Base-by-base conservation (phyloP, 2,797 vertebrate species). In the Sylvia borin region DNA sequence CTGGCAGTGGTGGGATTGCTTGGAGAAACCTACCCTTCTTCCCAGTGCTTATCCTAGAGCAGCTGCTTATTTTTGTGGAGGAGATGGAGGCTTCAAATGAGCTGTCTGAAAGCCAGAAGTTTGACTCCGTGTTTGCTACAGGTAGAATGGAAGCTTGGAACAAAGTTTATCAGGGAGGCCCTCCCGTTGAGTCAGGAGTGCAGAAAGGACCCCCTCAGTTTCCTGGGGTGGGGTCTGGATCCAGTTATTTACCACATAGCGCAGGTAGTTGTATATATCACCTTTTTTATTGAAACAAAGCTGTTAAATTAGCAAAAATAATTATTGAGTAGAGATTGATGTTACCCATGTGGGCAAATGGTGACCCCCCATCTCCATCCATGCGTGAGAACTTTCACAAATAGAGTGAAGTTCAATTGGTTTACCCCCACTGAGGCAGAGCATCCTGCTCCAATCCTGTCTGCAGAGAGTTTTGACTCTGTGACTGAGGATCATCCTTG, bases 171-270 rank as follows among this genome's bases (percentile, higher is more conserved):
- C 20, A 21, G 10, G 42, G 42, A 62, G 24, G 10, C 10, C 3
- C 4, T 81, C 10, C 26, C 22, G 12, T 5, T 55, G 55, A 43
- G 36, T 20, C 42, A 29, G 62, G 50, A 25, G 42, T 43, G 36
- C 36, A 75, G 34, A 32, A 50, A 27, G 42, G 26, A 29, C 4
- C 7, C 42, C 3, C 26, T 36, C 4, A 29, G 0, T 42, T 27
- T 48, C 31, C 31, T n/a, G 34, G 16, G 29, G 10, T 5, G 7
- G 32, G 11, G 11, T 26, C 32, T 64, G 43, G 11, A 31, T 57
- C 50, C 11, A 51, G 1, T 34, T 38, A 43, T 51, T 83, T 45
- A 13, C 12, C 68, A 3, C 9, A 43, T 20, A n/a, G 32, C n/a
- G 27, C 2, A 29, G 11, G 10, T 15, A 25, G 32, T 55, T 76